Evolutionary conservation across 53 echinoderm and acorn worm genomes (phyloP), one percentile per base, ranked within the genome.

Genomic region (Mesocentrotus franciscanus): DNA sequence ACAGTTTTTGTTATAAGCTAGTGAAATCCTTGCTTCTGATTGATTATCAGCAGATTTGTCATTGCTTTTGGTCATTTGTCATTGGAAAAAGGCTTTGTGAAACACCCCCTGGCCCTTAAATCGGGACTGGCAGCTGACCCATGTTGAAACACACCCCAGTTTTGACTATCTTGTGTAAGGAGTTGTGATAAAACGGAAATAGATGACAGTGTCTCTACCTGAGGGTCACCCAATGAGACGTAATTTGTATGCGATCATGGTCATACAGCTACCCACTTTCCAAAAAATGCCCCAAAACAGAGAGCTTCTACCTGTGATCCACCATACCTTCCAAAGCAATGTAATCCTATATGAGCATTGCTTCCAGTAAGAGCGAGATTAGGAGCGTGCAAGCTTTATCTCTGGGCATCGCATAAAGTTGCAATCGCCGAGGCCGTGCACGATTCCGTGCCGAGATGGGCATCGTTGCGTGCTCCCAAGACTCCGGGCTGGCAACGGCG

Each of bases 261-360:
- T 81, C 42, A 42, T 20, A 16, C 81, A 39, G 8, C 36, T 39
- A 81, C 81, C 81, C 22, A 1, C 81, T 81, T 49, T 39, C 9
- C 9, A 22, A 22, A 64, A 64, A 81, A 7, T 42, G 81, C 39
- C 81, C 33, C 34, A 16, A 68, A 68, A 68, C 30, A 76, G 78
- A 35, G 39, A 57, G 22, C 58, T 18, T 22, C 42, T 87, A 10
- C 14, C 11, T 87, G 58, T 56, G 87, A 56, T 27, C 58, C 58
- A 10, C 87, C 58, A 8, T 57, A 87, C 55, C 87, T 87, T 87
- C 5, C 56, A 26, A 56, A 26, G 87, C 58, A 15, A 12, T 87
- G 87, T 56, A 87, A 87, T 87, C 57, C 87, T 87, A 87, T 56
- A 57, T 57, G 10, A 87, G 56, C 87, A 87, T 57, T 26, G 87